A percentile compares a stretch with the other conserved stretches of the same genome.
Conservation (phyloP, 2,888 invertebrate genomes). For the Achlya flavicornis region DNA sequence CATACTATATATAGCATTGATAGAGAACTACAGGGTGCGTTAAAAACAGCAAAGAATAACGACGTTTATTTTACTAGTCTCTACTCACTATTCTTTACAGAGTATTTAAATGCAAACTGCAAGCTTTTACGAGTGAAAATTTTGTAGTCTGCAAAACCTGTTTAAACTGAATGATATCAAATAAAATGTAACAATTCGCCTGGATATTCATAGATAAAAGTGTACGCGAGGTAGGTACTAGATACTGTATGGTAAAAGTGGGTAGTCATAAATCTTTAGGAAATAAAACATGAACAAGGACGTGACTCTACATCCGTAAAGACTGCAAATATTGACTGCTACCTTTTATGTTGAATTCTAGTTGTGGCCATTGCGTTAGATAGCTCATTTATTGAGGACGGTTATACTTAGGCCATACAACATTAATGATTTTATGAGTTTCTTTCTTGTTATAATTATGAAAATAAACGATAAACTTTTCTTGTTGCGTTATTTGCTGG, state of each 20-base stretch:
- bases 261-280: constrained; percentile 64
- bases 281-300: constrained; percentile 66
- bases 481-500: no score
- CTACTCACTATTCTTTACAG: neutral
- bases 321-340: constrained; percentile 66
- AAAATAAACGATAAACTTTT: no score
- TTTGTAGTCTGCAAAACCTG: neutral
- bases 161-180: constrained; percentile 8
- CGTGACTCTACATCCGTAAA: constrained; percentile 58
- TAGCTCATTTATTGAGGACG: no score
- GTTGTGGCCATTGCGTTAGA: constrained; percentile 13
- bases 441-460: no score
- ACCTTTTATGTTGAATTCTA: constrained; percentile 39
- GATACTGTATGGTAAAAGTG: constrained; percentile 55
- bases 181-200: constrained; percentile 11
- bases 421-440: no score
- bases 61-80: neutral
- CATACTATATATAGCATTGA: no score
- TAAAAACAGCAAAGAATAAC: neutral
- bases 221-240: constrained; percentile 44
- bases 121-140: constrained; percentile 5
- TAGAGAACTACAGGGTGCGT: no score
- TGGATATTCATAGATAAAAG: constrained; percentile 32
- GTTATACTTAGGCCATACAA: no score
- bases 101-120: neutral